phyloP scores from a whole-genome alignment of 2,888 invertebrate genomes.

The Drosophila phalerata region DNA sequence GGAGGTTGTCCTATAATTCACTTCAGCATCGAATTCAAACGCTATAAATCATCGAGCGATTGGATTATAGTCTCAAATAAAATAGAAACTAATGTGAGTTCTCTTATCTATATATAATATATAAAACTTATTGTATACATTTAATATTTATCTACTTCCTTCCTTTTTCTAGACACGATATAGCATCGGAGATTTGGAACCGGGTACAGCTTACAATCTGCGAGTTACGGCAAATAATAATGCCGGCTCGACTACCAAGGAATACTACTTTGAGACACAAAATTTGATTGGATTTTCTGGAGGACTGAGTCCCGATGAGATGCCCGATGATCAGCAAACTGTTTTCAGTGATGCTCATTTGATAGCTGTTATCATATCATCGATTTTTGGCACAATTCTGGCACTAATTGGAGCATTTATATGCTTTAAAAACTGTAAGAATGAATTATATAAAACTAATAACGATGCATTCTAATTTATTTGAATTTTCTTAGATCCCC shows the following conservation, averaged over 20 bases:
- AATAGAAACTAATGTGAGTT: slow-evolving; percentile 85
- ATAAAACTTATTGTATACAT: no score
- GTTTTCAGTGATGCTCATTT: slow-evolving; percentile 82
- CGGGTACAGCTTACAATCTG: slow-evolving; percentile 86
- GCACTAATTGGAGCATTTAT: slow-evolving; percentile 87
- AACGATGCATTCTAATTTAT: background rate
- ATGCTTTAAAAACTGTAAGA: slow-evolving; percentile 87
- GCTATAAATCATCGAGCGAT: slow-evolving; percentile 79
- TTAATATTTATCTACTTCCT: background rate
- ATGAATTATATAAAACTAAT: background rate
- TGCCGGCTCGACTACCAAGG: slow-evolving; percentile 88
- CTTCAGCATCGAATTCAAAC: slow-evolving; percentile 86
- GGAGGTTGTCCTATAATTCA: slow-evolving; percentile 92
- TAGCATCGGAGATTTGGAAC: slow-evolving; percentile 86
- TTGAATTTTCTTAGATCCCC: slow-evolving; percentile 69
- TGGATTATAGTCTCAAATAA: slow-evolving; percentile 86
- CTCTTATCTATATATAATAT: no score
- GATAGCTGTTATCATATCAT: slow-evolving; percentile 83
- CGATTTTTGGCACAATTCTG: slow-evolving; percentile 86
- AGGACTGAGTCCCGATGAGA: slow-evolving; percentile 67
- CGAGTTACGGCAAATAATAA: slow-evolving; percentile 88
- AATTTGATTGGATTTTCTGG: slow-evolving; percentile 86
- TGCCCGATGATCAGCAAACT: slow-evolving; percentile 69
- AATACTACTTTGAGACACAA: slow-evolving; percentile 87
- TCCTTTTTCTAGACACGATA: slow-evolving; percentile 81